Percentiles rank a stretch among this genome's conserved stretches.
These are phyloP conservation scores for Rhorus exstirpatorius DNA, from an alignment of 2,888 invertebrate genomes.

Conservation along the genomic window DNA sequence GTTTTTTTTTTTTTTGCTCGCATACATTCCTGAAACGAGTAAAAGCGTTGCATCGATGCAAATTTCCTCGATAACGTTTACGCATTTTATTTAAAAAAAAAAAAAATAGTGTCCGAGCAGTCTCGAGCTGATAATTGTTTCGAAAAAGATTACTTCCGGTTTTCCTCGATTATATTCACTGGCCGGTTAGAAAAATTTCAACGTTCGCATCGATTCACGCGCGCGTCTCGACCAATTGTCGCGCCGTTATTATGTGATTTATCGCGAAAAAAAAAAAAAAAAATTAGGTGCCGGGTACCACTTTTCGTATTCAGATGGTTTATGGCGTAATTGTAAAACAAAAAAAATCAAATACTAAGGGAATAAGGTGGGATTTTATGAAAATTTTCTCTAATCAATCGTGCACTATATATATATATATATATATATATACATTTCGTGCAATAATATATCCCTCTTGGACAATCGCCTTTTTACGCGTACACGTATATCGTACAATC, in stretches of 20 bases:
- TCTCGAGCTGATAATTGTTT: background rate
- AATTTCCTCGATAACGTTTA: too few species aligned
- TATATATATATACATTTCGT: too few species aligned
- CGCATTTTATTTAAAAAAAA: too few species aligned
- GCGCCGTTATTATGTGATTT: conserved; percentile 24
- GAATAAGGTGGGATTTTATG: conserved; percentile 20
- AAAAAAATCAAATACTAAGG: conserved; percentile 32
- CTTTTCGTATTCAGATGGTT: conserved; percentile 16
- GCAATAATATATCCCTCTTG: background rate
- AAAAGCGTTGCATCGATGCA: too few species aligned
- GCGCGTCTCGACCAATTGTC: background rate
- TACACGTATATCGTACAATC: conserved; percentile 55
- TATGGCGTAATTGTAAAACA: conserved; percentile 1
- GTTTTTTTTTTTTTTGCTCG: too few species aligned
- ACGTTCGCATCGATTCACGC: background rate
- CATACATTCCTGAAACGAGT: too few species aligned
- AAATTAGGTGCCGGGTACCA: conserved; percentile 59
- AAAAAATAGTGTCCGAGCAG: too few species aligned
- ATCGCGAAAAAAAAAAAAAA: conserved; percentile 7
- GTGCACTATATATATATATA: too few species aligned
- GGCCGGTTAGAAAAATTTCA: background rate
- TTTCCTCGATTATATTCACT: conserved; percentile 32
- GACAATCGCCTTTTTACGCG: conserved; percentile 38
- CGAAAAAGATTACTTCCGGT: background rate
- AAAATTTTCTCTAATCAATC: too few species aligned